Evolutionary conservation across 2,113 vertebrate genomes (phyloP).

Genomic region (Semnopithecus entellus): DNA sequence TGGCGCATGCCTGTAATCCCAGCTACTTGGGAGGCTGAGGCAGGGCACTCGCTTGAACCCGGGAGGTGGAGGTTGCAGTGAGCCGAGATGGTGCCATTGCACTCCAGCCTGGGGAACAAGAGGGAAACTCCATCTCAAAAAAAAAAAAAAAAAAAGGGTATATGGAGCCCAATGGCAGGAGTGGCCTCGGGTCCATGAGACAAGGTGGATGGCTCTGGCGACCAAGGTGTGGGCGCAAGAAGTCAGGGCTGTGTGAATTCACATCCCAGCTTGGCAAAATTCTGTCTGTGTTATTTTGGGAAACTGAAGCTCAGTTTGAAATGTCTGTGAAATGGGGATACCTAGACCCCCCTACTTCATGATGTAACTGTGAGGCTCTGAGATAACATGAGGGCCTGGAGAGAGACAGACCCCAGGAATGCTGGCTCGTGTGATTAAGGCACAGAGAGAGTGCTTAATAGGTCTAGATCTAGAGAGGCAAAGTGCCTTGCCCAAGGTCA

Average conservation of each 20-base stretch:
- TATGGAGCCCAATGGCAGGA: accelerated
- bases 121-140: too few relatives aligned
- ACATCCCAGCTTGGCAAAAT: neutral
- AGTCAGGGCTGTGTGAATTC: too few relatives aligned
- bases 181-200: neutral
- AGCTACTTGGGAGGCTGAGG: too few relatives aligned
- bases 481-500: neutral
- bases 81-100: too few relatives aligned
- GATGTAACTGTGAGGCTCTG: neutral
- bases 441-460: accelerated
- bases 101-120: too few relatives aligned
- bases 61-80: too few relatives aligned
- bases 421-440: neutral
- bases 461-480: neutral
- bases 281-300: neutral
- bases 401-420: neutral
- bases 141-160: too few relatives aligned
- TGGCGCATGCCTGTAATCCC: too few relatives aligned
- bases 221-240: accelerated
- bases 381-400: neutral
- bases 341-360: accelerated
- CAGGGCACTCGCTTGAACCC: too few relatives aligned
- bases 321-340: neutral
- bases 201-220: neutral
- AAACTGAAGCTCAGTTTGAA: neutral